phyloP scores from a whole-genome alignment of 2,797 vertebrate genomes.

The Ceryle rudis region DNA sequence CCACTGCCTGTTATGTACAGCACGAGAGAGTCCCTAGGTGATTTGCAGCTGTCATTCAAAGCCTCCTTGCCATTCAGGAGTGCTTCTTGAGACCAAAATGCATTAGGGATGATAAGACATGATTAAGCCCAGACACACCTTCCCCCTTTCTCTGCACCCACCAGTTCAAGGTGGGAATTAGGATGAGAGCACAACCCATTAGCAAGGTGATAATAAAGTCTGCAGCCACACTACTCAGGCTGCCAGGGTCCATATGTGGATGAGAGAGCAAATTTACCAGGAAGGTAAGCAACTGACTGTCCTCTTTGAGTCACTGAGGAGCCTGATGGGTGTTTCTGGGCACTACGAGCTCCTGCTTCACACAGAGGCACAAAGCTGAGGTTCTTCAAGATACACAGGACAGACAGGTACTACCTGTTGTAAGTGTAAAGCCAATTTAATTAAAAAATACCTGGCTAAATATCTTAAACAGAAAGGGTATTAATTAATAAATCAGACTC shows the following conservation, averaged over 20 bases:
- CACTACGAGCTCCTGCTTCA: background rate
- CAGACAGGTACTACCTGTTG: background rate
- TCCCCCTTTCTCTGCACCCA: background rate
- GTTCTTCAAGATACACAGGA: background rate
- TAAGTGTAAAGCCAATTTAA: background rate
- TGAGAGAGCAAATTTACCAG: background rate
- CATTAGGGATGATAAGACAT: background rate
- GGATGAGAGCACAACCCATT: background rate
- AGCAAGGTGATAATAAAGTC: background rate
- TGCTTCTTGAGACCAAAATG: background rate
- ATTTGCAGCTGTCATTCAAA: background rate
- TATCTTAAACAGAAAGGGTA: background rate
- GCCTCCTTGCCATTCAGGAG: background rate
- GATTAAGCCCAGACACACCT: background rate
- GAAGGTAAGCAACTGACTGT: background rate
- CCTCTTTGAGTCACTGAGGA: background rate
- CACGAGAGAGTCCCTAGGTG: background rate
- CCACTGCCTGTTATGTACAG: background rate
- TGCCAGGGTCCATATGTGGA: accelerated
- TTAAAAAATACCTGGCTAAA: background rate
- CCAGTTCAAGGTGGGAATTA: background rate
- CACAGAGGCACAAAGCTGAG: background rate
- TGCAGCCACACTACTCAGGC: background rate
- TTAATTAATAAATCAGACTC: background rate
- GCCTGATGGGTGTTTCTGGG: background rate